Conservation (phyloP, 2,113 vertebrate genomes). For the Neogobius melanostomus region DNA sequence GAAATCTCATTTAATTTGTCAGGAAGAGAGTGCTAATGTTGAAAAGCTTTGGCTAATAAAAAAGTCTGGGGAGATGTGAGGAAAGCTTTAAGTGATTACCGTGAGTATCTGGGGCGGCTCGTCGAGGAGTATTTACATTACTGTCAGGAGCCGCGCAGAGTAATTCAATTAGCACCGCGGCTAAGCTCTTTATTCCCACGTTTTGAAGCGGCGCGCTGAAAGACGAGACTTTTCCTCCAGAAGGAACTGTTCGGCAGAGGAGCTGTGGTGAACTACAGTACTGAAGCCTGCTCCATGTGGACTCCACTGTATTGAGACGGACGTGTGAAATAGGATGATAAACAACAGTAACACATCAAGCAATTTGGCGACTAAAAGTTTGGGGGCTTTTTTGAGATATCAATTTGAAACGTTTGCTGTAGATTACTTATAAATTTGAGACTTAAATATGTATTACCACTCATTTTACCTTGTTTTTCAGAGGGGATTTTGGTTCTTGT, state of each 20-base stretch:
- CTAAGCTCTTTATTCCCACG: constrained; percentile 79
- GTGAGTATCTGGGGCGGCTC: constrained; percentile 86
- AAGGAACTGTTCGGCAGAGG: constrained; percentile 66
- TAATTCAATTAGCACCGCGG: constrained; percentile 94
- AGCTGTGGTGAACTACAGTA: constrained; percentile 8
- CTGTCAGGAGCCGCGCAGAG: constrained; percentile 86
- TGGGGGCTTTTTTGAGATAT: too few species aligned
- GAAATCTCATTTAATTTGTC: constrained; percentile 99
- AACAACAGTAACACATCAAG: too few species aligned
- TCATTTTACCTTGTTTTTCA: too few species aligned
- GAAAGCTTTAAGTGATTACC: constrained; percentile 98
- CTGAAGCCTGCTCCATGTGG: not conserved
- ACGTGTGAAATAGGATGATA: too few species aligned
- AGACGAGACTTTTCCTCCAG: constrained; percentile 67
- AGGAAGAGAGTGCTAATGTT: constrained; percentile 99
- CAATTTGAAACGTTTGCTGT: too few species aligned
- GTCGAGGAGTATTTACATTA: constrained; percentile 99
- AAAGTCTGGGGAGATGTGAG: constrained; percentile 84
- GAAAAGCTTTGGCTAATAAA: constrained; percentile 98
- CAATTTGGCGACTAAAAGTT: too few species aligned
- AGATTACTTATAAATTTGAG: too few species aligned
- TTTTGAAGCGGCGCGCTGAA: constrained; percentile 62
- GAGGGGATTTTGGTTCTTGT: too few species aligned
- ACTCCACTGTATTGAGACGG: too few species aligned
- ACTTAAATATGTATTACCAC: too few species aligned